phyloP scores from a whole-genome alignment of 2,113 vertebrate species.

The Sigmodon hispidus region DNA sequence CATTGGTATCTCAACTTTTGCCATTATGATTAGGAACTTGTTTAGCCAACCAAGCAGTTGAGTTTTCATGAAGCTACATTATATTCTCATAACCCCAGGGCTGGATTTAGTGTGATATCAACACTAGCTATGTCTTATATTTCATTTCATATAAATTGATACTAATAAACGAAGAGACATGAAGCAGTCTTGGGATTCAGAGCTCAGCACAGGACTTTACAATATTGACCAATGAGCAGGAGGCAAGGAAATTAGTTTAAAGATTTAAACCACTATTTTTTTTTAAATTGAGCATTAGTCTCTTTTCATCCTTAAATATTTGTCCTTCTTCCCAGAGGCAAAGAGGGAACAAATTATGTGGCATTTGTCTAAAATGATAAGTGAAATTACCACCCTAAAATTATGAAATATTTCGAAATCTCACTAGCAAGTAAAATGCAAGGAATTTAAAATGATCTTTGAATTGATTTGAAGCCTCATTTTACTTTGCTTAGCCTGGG shows the following conservation, averaged over 20 bases:
- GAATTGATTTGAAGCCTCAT: conserved; percentile 79
- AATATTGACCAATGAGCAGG: conserved; percentile 84
- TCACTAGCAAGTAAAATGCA: conserved; percentile 82
- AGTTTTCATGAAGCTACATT: background rate
- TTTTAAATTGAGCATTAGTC: conserved; percentile 73
- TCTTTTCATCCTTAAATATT: conserved; percentile 88
- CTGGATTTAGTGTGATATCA: background rate
- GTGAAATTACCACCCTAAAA: conserved; percentile 86
- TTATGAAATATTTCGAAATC: conserved; percentile 84
- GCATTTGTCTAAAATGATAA: conserved; percentile 86
- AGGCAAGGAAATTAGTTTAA: conserved; percentile 82
- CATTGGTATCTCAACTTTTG: background rate
- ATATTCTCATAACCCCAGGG: background rate
- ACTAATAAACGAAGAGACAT: conserved; percentile 70
- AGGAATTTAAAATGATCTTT: conserved; percentile 83
- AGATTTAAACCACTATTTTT: conserved; percentile 80
- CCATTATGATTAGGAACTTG: background rate
- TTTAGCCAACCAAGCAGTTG: too few species aligned
- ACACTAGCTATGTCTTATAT: conserved; percentile 59
- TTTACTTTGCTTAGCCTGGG: conserved; percentile 28
- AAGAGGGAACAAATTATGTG: conserved; percentile 85
- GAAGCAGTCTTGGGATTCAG: conserved; percentile 53
- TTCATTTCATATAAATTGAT: conserved; percentile 64
- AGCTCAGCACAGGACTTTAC: conserved; percentile 72
- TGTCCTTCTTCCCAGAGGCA: conserved; percentile 83